Conservation (phyloP, 2,113 vertebrate species). For the Dermatemys mawii region DNA sequence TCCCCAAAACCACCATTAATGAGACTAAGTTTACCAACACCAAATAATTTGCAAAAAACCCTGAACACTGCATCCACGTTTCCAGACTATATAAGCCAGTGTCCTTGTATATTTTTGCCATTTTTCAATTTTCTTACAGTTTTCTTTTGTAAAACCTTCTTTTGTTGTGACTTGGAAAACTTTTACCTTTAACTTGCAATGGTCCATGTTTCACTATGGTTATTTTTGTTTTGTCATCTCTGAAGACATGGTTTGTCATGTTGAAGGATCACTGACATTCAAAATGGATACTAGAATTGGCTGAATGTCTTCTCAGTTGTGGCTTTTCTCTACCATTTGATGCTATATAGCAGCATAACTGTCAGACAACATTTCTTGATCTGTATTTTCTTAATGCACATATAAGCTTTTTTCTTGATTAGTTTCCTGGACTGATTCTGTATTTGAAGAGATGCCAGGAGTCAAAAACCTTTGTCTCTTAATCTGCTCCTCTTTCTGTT, state of each 20-base stretch:
- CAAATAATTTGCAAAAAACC: neutral
- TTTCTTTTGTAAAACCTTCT: neutral
- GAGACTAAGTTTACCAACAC: neutral
- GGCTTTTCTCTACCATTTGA: neutral
- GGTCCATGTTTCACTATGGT: neutral
- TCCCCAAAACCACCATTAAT: neutral
- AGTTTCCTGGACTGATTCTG: neutral
- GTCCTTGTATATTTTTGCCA: neutral
- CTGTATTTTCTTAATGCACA: neutral
- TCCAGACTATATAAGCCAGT: neutral
- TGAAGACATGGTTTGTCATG: neutral
- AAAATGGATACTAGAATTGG: neutral
- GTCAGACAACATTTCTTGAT: neutral
- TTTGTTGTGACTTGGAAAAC: neutral
- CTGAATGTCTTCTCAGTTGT: neutral
- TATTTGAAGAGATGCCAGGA: neutral
- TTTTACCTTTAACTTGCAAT: neutral
- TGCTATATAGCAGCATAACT: neutral
- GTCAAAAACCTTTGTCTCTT: neutral
- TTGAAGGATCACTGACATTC: neutral
- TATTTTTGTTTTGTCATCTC: neutral
- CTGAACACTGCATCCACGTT: neutral
- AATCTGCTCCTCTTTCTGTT: neutral
- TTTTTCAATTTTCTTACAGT: neutral
- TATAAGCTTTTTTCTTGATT: neutral